Base-by-base conservation (phyloP, 2,113 vertebrate species). In the Gavialis gangeticus region DNA sequence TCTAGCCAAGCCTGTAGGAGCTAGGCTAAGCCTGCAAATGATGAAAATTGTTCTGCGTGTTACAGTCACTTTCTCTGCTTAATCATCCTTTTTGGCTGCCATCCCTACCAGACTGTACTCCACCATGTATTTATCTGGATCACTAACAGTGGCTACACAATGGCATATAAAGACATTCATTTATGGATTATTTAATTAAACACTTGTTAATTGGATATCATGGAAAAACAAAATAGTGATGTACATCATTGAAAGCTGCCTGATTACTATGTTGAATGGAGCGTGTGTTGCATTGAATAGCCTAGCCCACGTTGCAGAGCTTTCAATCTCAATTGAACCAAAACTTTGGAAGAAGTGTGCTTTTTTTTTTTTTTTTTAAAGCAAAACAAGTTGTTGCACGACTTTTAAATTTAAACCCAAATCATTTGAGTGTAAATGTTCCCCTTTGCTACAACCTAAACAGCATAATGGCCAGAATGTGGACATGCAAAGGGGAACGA, bases 251-350 rank as follows among this genome's bases (percentile, higher is more conserved):
- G 69, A 24, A 73, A 46, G 34, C 21, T 46, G 37, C 22, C 30
- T 34, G 11, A 71, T 21, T 21, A 37, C 30, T 21, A 10, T 46
- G 46, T 13, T 14, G 21, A 73, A 73, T 37, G 24, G 21, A 46
- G 37, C 22, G n/a, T 7, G 30, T 69, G 30, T 71, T 71, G 34
- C 24, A 25, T 8, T 73, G 34, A 73, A 37, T 24, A 73, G 24
- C 21, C 2, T 3, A 15, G 37, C 0, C 2, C 12, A 24, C 14
- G 6, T 13, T 24, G 21, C 69, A 37, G 30, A 7, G 4, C 69
- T 73, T 25, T 73, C 34, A 46, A 13, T 46, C 19, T 46, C 24
- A 12, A 24, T 24, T 22, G 24, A 73, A 46, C 8, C 28, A 21
- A 30, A 73, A 22, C 21, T 46, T 46, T 73, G 69, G 69, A 37